phyloP scores from a whole-genome alignment of 2,797 vertebrate genomes.

The Triplophysa bombifrons region DNA sequence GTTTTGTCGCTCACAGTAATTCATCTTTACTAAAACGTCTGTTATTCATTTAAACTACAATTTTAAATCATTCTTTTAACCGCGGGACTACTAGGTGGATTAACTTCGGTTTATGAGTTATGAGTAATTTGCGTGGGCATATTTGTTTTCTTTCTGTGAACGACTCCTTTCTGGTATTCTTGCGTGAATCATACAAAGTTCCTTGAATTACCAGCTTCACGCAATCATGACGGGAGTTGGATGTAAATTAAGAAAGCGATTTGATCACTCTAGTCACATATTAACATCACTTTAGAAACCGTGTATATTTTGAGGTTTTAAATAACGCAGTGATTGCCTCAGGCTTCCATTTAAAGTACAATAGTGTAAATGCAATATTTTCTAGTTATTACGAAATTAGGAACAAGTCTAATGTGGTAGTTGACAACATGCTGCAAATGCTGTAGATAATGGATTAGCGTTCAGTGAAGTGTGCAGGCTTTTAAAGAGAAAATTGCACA shows the following conservation, averaged over 20 bases:
- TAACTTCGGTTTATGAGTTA: background rate
- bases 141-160: background rate
- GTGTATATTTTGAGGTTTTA: background rate
- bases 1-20: background rate
- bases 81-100: background rate
- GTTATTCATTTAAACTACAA: background rate
- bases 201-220: background rate
- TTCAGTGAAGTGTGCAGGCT: slow-evolving; percentile 33
- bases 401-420: background rate
- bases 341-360: background rate
- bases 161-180: background rate
- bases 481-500: slow-evolving; percentile 30
- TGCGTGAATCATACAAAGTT: background rate
- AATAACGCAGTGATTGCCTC: background rate
- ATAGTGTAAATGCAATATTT: background rate
- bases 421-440: background rate
- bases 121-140: background rate
- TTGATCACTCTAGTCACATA: background rate
- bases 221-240: background rate
- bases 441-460: slow-evolving; percentile 4
- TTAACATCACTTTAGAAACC: no score
- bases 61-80: background rate
- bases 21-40: background rate
- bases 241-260: background rate
- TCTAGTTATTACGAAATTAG: background rate